Base-by-base conservation (phyloP, 2,113 vertebrate species). In the Pseudorhombus dupliciocellatus region DNA sequence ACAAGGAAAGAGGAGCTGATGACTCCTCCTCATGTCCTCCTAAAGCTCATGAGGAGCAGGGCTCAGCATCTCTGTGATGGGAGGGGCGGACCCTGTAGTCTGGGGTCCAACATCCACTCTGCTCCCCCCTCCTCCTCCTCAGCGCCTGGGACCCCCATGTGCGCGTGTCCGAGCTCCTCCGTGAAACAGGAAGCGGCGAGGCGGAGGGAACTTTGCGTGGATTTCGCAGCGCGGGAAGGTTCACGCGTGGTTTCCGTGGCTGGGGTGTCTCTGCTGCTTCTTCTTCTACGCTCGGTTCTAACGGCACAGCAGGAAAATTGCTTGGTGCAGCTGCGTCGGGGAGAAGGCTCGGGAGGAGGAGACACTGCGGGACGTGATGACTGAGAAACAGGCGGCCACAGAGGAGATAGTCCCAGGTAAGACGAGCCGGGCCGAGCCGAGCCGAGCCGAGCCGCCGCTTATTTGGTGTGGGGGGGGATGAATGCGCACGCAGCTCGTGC, bases 401-500 rank as follows among this genome's bases (percentile, higher is more conserved):
- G 91, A 93, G 20, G 84, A 91, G 62, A 66, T 87, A 1, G 77
- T 85, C 77, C 21, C 89, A 88, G 93, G 93, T 93, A 89, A 85
- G 22, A 24, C 4, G 9, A 51, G 18, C 5, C 18, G 44, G 42
- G 44, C 48, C 1, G 9, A 25, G 22, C 21, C 2, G n/a, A 51
- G 18, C 5, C 18, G 44, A 15, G 44, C 48, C 1, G 9, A 25
- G 22, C 21, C 2, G n/a, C 3, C 7, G 6, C 0, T 48, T 48
- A 16, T 48, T 48, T n/a, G 20, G 15, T 51, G 48, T n/a, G 44
- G 48, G 20, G 46, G 10, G 46, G 9, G 1, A 11, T 48, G 50
- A 55, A 37, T 26, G 31, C 1, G 1, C 48, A 4, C 42, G 4
- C 51, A 20, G 21, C 4, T 21, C 9, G 2, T 56, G 28, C 4